These are phyloP conservation scores for Phenganax subtilis DNA, from an alignment of 92 coral and sea anemone genomes.

Conservation along the genomic window DNA sequence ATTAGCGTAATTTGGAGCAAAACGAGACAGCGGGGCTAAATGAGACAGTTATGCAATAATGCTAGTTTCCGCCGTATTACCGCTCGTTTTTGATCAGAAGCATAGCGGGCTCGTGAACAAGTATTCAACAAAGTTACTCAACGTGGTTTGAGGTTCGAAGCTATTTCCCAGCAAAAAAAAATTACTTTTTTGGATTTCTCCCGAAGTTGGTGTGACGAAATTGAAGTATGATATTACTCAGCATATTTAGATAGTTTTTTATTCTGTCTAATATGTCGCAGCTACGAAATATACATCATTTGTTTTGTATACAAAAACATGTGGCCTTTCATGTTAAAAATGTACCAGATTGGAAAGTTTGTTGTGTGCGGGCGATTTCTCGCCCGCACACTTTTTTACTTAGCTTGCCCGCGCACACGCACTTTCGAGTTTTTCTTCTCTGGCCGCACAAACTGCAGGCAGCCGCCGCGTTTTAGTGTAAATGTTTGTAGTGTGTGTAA, in stretches of 20 bases:
- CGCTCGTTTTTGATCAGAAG: constrained; percentile 1
- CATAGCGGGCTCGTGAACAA: not conserved
- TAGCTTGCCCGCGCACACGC: too few relatives aligned
- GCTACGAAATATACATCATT: constrained; percentile 8
- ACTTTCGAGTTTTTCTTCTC: too few relatives aligned
- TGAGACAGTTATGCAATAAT: constrained; percentile 3
- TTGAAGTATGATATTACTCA: constrained; percentile 16
- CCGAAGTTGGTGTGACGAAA: not conserved
- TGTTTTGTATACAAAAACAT: constrained; percentile 13
- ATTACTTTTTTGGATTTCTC: not conserved
- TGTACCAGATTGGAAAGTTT: too few relatives aligned
- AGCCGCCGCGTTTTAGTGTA: too few relatives aligned
- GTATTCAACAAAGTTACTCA: not conserved
- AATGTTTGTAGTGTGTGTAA: too few relatives aligned
- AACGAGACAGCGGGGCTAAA: not conserved
- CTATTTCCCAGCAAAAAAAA: constrained; percentile 1
- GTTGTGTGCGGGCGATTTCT: too few relatives aligned
- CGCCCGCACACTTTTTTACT: too few relatives aligned
- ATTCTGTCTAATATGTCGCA: not conserved
- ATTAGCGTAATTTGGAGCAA: constrained; percentile 22
- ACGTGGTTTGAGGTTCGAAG: constrained; percentile 14
- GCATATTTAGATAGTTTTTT: constrained; percentile 15
- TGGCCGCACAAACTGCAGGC: too few relatives aligned
- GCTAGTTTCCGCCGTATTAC: constrained; percentile 9
- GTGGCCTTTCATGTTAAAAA: constrained; percentile 21